phyloP scores from a whole-genome alignment of 2,797 vertebrate species.

The Mus caroli region DNA sequence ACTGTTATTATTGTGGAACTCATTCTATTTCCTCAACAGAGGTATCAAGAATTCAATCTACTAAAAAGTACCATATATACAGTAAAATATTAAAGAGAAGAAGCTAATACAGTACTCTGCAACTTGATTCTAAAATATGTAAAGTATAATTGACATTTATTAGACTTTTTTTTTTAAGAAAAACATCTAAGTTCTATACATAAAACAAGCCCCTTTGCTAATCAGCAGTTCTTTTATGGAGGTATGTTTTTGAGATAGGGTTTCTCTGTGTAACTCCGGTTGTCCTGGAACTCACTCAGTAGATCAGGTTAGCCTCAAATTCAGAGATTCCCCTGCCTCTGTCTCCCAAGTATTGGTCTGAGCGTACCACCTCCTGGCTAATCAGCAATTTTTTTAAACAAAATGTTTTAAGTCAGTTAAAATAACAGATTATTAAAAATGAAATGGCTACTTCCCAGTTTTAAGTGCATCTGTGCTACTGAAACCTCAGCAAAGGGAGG shows the following conservation, averaged over 20 bases:
- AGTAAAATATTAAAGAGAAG: conserved; percentile 6
- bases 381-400: background rate
- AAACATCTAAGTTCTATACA: conserved; percentile 31
- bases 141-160: conserved; percentile 40
- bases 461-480: background rate
- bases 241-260: background rate
- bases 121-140: conserved; percentile 13
- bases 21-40: conserved; percentile 46
- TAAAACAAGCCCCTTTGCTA: conserved; percentile 16
- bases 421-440: conserved; percentile 46
- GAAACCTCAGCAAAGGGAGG: background rate
- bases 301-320: background rate
- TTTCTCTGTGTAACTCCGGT: background rate
- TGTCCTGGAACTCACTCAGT: background rate
- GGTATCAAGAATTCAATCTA: conserved; percentile 19
- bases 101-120: conserved; percentile 30
- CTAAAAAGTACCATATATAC: background rate
- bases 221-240: conserved; percentile 22
- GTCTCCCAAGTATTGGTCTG: background rate
- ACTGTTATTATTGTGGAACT: conserved; percentile 35
- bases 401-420: background rate
- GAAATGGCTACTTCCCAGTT: conserved; percentile 41
- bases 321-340: background rate
- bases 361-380: background rate
- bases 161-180: background rate